A percentile compares a stretch with the other conserved stretches of the same genome.
phyloP scores from a whole-genome alignment of 1,140 invertebrate species.

The Drosophila leontia region DNA sequence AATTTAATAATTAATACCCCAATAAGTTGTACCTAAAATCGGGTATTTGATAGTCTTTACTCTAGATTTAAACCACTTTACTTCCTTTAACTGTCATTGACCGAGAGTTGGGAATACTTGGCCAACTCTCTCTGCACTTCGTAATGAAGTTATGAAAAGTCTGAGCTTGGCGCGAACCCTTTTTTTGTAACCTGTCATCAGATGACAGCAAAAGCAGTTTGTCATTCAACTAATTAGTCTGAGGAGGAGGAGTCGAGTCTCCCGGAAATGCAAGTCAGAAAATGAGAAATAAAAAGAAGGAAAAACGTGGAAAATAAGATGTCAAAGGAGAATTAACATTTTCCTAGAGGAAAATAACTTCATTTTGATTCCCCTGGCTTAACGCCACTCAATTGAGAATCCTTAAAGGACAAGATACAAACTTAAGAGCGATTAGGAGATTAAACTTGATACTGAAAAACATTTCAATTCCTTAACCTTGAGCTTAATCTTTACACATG shows the following conservation, averaged over 20 bases:
- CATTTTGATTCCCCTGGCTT: background rate
- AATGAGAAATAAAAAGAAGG: background rate
- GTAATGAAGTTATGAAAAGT: conserved; percentile 47
- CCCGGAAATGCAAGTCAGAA: conserved; percentile 23
- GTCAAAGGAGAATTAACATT: conserved; percentile 15
- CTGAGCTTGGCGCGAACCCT: conserved; percentile 8
- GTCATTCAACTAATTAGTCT: conserved; percentile 51
- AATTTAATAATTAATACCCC: too few relatives aligned
- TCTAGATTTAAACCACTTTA: background rate
- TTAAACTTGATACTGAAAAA: too few relatives aligned
- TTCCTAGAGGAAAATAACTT: background rate
- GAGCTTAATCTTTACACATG: background rate
- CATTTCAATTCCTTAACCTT: background rate
- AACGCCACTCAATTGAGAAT: background rate
- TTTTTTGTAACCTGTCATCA: conserved; percentile 30
- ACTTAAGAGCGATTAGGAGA: background rate
- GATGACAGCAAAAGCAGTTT: conserved; percentile 36
- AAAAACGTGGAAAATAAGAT: background rate
- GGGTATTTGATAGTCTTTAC: background rate
- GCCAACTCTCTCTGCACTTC: background rate
- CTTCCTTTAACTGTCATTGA: background rate
- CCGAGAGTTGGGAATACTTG: conserved; percentile 5
- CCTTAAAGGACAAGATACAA: background rate
- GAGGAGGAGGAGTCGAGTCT: background rate
- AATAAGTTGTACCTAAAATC: too few relatives aligned